Base-by-base conservation (phyloP, 2,888 invertebrate species). In the Dioctria linearis region DNA sequence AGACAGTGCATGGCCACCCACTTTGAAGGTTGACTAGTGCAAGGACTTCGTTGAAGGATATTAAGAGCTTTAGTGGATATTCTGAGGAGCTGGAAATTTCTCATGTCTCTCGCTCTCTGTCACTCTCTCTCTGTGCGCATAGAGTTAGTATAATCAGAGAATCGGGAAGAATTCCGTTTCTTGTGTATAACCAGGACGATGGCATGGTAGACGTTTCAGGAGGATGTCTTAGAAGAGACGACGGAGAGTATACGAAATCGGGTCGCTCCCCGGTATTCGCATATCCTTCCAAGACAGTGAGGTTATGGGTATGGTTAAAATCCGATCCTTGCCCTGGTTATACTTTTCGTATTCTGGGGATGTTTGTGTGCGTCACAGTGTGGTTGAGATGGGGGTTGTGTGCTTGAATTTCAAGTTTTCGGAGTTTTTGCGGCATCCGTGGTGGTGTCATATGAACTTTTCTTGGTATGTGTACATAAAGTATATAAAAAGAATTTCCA, bases 351-450 rank as follows among this genome's bases (percentile, higher is more conserved):
- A 76, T 61, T 25, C 76, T 76, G 43, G 63, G 54, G 66, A 78
- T 67, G 54, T 59, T 67, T 67, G 67, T 79, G 79, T 79, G 79
- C 11, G 59, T 67, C 13, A 25, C 25, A 11, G 46, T 42, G 79
- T 6, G 67, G 66, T 67, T 69, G 65, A 54, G 13, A 11, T 9
- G 69, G 40, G 25, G 49, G n/a, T 25, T 67, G 59, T 54, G 63
- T 67, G 57, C 79, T 79, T 66, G 78, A 66, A 78, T 51, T 82
- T 79, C 75, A 79, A 80, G 54, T 80, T 80, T 80, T 80, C 25
- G 69, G 82, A 82, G 82, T 82, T 82, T 82, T 82, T 82, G 82
- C 71, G 82, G 82, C 75, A 82, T 80, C 69, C 80, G 80, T 82
- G 82, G 82, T 80, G 79, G 80, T 82, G 82, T 82, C 78, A 79